Evolutionary conservation across 2,797 vertebrate genomes (phyloP), one percentile per base, ranked within the genome.

Genomic region (Phoxinus dragarum): DNA sequence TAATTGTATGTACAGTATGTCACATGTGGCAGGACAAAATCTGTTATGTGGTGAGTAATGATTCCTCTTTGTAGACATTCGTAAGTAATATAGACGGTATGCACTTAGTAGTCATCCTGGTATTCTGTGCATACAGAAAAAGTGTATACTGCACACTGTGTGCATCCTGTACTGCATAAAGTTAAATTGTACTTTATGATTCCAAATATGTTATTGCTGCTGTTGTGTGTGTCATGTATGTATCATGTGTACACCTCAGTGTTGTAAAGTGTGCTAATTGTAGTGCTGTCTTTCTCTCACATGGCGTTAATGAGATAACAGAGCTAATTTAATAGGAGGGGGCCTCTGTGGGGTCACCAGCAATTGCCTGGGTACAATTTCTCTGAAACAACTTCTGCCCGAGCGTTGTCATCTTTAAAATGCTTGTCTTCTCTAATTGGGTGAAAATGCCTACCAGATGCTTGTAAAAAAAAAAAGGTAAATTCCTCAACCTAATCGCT

Each of bases 381-480:
- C 93, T 93, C 93, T 91, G 91, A 91, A 94, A 93, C 93, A 94
- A 94, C 95, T 94, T 94, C 94, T 94, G 74, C 94, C 94, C 91
- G 68, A 93, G 94, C 94, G 92, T 96, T 95, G 94, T 94, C 93
- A 93, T 93, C 93, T 94, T 94, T 94, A 93, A 94, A 95, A 93
- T 90, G 93, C 89, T 91, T 94, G 93, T 95, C 94, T 94, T 93
- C 93, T 94, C 95, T 95, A 95, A 96, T 95, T 94, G 95, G 92
- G 94, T 96, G 95, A 93, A 96, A 96, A 96, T 95, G 93, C 90
- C 92, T 91, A 94, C 94, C 96, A 96, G 95, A 96, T 96, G 94
- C 92, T 93, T 94, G 93, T 95, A 93, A 95, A 95, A 94, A 90
- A 74, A 75, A 82, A 83, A 67, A 42, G 71, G 36, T 31, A 75